These are phyloP conservation scores for Acanthosepion lycidas DNA, from an alignment of 2,888 invertebrate species.

Conservation along the genomic window DNA sequence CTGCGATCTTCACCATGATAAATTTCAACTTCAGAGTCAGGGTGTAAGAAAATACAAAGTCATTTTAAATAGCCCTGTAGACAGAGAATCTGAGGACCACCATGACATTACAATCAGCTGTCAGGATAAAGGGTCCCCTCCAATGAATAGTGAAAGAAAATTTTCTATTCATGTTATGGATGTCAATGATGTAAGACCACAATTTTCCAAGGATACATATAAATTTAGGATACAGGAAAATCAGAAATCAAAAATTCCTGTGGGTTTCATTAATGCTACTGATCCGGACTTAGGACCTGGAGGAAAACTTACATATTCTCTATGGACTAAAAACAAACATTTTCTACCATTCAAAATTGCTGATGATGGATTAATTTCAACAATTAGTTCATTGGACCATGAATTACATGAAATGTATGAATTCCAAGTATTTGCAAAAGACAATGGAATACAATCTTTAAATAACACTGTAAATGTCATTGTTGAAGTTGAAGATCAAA, in stretches of 20 bases:
- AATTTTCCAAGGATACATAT: background rate
- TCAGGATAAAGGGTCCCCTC: background rate
- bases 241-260: background rate
- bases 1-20: background rate
- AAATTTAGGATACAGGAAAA: background rate
- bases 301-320: background rate
- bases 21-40: slow-evolving; percentile 16
- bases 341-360: slow-evolving; percentile 1
- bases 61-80: background rate
- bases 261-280: slow-evolving; percentile 20
- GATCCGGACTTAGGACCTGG: background rate
- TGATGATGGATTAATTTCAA: slow-evolving; percentile 33
- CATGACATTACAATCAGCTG: background rate
- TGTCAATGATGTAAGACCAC: background rate
- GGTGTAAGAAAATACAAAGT: background rate
- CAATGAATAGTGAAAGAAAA: background rate
- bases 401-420: background rate
- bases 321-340: slow-evolving; percentile 33
- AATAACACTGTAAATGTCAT: slow-evolving; percentile 1
- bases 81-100: background rate
- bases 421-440: background rate
- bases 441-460: background rate
- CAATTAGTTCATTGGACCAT: background rate
- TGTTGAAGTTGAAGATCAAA: slow-evolving; percentile 10
- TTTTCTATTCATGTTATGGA: background rate